phyloP scores from a whole-genome alignment of 2,113 vertebrate genomes.

The Siniperca chuatsi region DNA sequence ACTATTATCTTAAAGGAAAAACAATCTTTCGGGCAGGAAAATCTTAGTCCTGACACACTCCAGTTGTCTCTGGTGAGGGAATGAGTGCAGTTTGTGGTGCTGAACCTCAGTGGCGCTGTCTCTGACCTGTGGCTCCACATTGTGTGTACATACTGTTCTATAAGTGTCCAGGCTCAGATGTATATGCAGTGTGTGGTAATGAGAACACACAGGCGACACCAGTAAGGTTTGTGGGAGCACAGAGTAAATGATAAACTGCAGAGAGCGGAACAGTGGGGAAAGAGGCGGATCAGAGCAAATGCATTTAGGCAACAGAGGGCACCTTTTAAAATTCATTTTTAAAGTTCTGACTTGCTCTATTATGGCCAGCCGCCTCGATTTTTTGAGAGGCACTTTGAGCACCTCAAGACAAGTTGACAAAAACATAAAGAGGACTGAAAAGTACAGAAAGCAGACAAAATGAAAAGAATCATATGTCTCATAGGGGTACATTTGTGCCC shows the following conservation, averaged over 20 bases:
- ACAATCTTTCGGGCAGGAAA: slow-evolving; percentile 14
- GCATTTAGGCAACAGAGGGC: background rate
- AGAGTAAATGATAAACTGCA: slow-evolving; percentile 45
- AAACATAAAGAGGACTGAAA: slow-evolving; percentile 22
- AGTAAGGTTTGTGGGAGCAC: slow-evolving; percentile 2
- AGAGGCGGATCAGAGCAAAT: slow-evolving; percentile 27
- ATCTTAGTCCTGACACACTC: slow-evolving; percentile 43
- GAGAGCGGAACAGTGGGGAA: slow-evolving; percentile 2
- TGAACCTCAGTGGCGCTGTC: slow-evolving; percentile 31
- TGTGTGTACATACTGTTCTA: slow-evolving; percentile 2
- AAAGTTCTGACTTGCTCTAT: slow-evolving; percentile 29
- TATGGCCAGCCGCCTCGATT: background rate
- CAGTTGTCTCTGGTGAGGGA: slow-evolving; percentile 38
- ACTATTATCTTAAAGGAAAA: slow-evolving; percentile 33
- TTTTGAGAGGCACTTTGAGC: background rate
- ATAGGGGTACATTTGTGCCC: background rate
- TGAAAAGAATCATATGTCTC: background rate
- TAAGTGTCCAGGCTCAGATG: slow-evolving; percentile 19
- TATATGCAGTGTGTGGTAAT: slow-evolving; percentile 12
- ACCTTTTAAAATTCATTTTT: slow-evolving; percentile 22
- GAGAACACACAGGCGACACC: slow-evolving; percentile 13
- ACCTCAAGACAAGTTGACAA: background rate
- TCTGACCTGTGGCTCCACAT: slow-evolving; percentile 22
- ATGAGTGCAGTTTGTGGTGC: slow-evolving; percentile 18
- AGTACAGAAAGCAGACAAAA: background rate